Base-by-base conservation (phyloP, 2,888 invertebrate species). In the Protula sp. region DNA sequence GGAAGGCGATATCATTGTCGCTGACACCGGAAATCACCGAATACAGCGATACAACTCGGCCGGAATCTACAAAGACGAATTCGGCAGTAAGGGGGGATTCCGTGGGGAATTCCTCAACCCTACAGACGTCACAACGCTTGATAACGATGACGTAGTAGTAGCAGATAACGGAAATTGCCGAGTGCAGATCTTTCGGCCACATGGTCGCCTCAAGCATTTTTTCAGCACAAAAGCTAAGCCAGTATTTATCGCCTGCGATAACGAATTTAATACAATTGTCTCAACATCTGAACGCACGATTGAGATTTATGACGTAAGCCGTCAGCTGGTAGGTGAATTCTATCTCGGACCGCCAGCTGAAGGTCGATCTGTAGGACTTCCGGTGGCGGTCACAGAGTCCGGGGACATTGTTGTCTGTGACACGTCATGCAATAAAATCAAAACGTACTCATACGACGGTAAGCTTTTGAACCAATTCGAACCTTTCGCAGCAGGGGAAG, bases 21-120 rank as follows among this genome's bases (percentile, higher is more conserved):
- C 76, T 0, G 78, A 78, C 64, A 69, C 74, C n/a, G 65, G 64
- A 29, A 78, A 78, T 62, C 72, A 78, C 59, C 60, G 77, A n/a
- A 59, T 78, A 26, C 76, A 58, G 47, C 22, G 54, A 4, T 62
- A 62, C 47, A 62, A 62, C 56, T 50, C 47, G 22, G 38, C 9
- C 19, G 38, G 38, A 14, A 38, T 38, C 19, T 38, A 38, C 38
- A 38, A 38, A 38, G 38, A 38, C 19, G 38, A 38, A 38, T 38
- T 38, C 19, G 38, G 38, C 38, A 14, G 9, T 9, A 38, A 38
- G 19, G 38, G 38, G 19, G 38, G 19, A 38, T 38, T 19, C 19
- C 38, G 38, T 9, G 38, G 38, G 19, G 38, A 38, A 19, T 38
- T 38, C 9, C 38, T 14, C 19, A 38, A 38, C 19, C 38, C 38